These are phyloP conservation scores for Deilephila porcellus DNA, from an alignment of 2,888 invertebrate species.

Conservation along the genomic window DNA sequence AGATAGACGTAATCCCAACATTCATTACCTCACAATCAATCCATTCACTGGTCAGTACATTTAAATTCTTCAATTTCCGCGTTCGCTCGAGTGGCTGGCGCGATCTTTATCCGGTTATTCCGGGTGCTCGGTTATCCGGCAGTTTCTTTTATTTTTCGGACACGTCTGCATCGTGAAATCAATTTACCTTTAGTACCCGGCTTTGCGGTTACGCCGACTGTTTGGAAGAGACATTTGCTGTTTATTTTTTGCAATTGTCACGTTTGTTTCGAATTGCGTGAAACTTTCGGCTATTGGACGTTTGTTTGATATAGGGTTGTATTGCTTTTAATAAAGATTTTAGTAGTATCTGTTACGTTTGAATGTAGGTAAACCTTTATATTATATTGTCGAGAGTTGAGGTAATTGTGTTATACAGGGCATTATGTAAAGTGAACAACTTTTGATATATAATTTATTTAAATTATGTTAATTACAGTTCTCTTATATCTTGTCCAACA, in stretches of 20 bases:
- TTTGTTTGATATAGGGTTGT: too few relatives aligned
- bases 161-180: not conserved
- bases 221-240: slow-evolving; percentile 6
- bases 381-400: too few relatives aligned
- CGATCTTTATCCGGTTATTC: slow-evolving; percentile 8
- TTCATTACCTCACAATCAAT: slow-evolving; percentile 18
- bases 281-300: too few relatives aligned
- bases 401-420: too few relatives aligned
- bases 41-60: slow-evolving; percentile 7
- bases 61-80: slow-evolving; percentile 9
- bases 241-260: slow-evolving; percentile 3
- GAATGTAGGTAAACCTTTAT: too few relatives aligned
- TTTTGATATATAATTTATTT: too few relatives aligned
- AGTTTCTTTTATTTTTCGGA: slow-evolving; percentile 12
- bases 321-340: too few relatives aligned
- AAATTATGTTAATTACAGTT: not conserved
- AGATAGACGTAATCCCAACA: slow-evolving; percentile 3
- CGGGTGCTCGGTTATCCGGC: not conserved
- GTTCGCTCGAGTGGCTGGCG: not conserved
- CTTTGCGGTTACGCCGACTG: slow-evolving; percentile 3
- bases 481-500: not conserved
- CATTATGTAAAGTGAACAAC: too few relatives aligned
- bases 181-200: not conserved
- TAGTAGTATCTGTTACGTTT: too few relatives aligned
- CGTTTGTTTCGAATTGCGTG: not conserved